Base-by-base conservation (phyloP, 2,113 vertebrate species). In the Hylia prasina region DNA sequence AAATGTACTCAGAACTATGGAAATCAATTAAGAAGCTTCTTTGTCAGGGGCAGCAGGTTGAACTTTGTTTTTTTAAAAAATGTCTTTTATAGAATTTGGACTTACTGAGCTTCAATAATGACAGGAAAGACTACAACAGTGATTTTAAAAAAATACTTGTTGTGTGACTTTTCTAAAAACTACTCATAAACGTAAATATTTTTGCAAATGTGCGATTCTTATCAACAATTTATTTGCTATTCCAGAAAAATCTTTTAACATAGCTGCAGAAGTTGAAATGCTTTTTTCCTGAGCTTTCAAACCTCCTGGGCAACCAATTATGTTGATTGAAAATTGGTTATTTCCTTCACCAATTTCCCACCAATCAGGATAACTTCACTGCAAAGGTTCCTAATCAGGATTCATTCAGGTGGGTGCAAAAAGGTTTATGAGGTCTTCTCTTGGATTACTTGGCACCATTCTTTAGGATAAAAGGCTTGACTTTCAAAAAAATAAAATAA, bases 321-420 rank as follows among this genome's bases (percentile, higher is more conserved):
- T 0, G 23, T 75, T 96, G 87, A 96, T 93, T 91, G 93, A 95
- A 96, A 90, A 96, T 88, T 58, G 19, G 91, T 70, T 85, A 63
- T 90, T 97, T 96, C 91, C 93, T 93, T 93, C 45, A 76, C 66
- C 87, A 72, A 85, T 93, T 94, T 93, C 57, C 93, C 70, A 15
- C 73, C 89, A 87, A 93, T 94, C 93, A 94, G 63, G 58, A 65
- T 39, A 80, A 88, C 45, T 84, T 72, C 45, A 16, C 24, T 64
- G 53, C 48, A 87, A 17, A 79, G 48, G 31, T 68, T 89, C 39
- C 61, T 89, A 91, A 96, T 95, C 65, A 96, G 61, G 40, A 76
- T 69, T 91, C 24, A 72, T 87, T 87, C 82, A n/a, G 15, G 48
- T 53, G 40, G 57, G 65, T 79, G 69, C 22, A 94, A 71, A 81